A percentile compares a stretch with the other conserved stretches of the same genome.
Evolutionary conservation across 2,797 vertebrate genomes (phyloP).

Genomic region (Falco novaeseelandiae): DNA sequence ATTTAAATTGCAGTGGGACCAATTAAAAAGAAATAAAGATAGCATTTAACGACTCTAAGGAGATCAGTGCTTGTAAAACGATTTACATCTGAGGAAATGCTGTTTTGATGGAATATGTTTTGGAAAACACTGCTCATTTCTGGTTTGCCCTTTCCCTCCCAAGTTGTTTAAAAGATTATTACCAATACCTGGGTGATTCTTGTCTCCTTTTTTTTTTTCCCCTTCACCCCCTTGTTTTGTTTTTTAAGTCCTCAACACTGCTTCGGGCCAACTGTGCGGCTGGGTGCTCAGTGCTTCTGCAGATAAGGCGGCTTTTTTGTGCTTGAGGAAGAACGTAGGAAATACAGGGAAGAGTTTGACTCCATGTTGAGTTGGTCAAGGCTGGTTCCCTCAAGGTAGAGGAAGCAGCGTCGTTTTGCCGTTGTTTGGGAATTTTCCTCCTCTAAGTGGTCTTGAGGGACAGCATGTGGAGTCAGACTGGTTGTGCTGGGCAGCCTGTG

Average conservation of each 20-base stretch:
- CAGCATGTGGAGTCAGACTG: rapidly evolving
- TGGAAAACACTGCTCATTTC: not conserved
- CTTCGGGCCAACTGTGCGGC: no score
- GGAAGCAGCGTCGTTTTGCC: not conserved
- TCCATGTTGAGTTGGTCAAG: not conserved
- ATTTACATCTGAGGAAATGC: not conserved
- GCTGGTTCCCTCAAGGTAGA: not conserved
- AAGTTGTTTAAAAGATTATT: not conserved
- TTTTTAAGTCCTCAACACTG: no score
- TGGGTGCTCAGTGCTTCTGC: not conserved
- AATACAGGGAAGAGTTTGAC: not conserved
- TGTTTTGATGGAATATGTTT: not conserved
- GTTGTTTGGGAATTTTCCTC: not conserved
- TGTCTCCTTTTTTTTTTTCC: not conserved
- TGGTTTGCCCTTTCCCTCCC: not conserved
- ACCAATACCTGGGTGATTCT: not conserved
- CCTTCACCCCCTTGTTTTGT: no score
- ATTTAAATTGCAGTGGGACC: not conserved
- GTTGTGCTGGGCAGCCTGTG: not conserved
- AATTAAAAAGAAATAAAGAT: not conserved
- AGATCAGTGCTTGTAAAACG: not conserved
- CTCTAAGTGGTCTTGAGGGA: not conserved
- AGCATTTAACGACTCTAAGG: not conserved
- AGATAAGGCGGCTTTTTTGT: not conserved
- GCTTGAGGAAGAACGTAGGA: not conserved